phyloP scores from a whole-genome alignment of 1,140 invertebrate species.

The Drosophila orena region DNA sequence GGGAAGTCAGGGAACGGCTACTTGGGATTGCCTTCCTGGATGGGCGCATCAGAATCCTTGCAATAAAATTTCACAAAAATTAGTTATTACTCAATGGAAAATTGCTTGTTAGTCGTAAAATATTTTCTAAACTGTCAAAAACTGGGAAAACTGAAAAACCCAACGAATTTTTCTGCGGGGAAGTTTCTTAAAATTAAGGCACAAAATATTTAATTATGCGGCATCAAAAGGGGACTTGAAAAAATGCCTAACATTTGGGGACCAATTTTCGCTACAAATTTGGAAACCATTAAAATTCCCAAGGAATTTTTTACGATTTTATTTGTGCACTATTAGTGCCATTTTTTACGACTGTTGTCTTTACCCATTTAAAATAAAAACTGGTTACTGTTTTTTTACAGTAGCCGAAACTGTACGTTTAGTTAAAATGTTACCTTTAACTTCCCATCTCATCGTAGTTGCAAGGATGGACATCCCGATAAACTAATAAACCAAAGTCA shows the following conservation, averaged over 20 bases:
- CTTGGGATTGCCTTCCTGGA: slow-evolving; percentile 21
- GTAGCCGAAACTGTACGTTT: not conserved
- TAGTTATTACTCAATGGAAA: slow-evolving; percentile 46
- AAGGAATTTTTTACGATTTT: not conserved
- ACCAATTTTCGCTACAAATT: not conserved
- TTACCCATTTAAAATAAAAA: too few species aligned
- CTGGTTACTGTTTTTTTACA: too few species aligned
- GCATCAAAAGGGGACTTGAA: too few species aligned
- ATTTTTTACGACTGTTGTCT: too few species aligned
- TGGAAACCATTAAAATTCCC: not conserved
- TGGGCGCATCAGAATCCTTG: slow-evolving; percentile 25
- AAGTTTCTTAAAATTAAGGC: not conserved
- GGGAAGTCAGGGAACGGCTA: slow-evolving; percentile 19
- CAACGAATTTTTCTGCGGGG: not conserved
- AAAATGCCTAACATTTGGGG: not conserved
- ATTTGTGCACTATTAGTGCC: not conserved
- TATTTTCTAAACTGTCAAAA: not conserved
- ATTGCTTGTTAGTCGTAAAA: slow-evolving; percentile 41
- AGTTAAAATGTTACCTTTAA: not conserved
- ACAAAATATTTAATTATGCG: too few species aligned
- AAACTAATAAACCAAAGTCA: slow-evolving; percentile 52
- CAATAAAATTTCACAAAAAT: slow-evolving; percentile 41
- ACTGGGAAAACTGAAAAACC: not conserved
- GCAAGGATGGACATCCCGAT: slow-evolving; percentile 30
- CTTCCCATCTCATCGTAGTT: not conserved